phyloP scores from a whole-genome alignment of 2,888 invertebrate species.

The Xylophagus ater region DNA sequence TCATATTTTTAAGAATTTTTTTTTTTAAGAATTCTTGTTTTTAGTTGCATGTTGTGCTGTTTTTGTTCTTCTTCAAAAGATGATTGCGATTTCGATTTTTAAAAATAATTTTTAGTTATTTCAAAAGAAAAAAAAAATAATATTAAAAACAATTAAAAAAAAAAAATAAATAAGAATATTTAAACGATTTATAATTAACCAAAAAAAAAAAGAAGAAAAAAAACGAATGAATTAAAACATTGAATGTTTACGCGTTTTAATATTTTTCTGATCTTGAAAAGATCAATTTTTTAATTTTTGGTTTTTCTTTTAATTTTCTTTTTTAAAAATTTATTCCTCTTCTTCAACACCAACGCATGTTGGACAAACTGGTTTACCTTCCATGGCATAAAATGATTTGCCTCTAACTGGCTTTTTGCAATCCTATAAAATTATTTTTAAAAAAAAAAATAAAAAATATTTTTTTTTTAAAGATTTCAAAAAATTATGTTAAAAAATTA shows the following conservation, averaged over 20 bases:
- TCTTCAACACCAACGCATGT: conserved; percentile 86
- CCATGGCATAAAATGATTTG: conserved; percentile 94
- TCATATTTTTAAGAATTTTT: too few relatives aligned
- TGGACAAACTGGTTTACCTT: conserved; percentile 92
- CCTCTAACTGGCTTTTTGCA: conserved; percentile 88
- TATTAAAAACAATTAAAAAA: too few relatives aligned
- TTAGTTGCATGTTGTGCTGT: too few relatives aligned
- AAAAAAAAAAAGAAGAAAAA: not conserved
- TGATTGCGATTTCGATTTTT: too few relatives aligned
- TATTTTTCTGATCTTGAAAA: too few relatives aligned
- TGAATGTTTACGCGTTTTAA: too few relatives aligned
- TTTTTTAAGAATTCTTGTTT: too few relatives aligned
- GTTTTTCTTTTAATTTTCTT: conserved; percentile 27
- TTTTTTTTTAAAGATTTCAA: conserved; percentile 3
- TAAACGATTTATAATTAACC: not conserved
- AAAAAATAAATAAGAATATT: not conserved
- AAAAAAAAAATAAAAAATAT: conserved; percentile 5
- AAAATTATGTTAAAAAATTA: conserved; percentile 11
- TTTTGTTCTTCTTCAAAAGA: too few relatives aligned
- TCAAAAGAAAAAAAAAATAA: too few relatives aligned
- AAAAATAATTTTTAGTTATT: too few relatives aligned
- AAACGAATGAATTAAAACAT: too few relatives aligned
- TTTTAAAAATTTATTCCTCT: conserved; percentile 59
- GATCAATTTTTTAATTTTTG: too few relatives aligned
- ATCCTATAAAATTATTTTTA: conserved; percentile 51